A percentile compares a stretch with the other conserved stretches of the same genome.
Evolutionary conservation across 2,113 vertebrate species (phyloP).

Genomic region (Sinocyclocheilus anshuiensis): DNA sequence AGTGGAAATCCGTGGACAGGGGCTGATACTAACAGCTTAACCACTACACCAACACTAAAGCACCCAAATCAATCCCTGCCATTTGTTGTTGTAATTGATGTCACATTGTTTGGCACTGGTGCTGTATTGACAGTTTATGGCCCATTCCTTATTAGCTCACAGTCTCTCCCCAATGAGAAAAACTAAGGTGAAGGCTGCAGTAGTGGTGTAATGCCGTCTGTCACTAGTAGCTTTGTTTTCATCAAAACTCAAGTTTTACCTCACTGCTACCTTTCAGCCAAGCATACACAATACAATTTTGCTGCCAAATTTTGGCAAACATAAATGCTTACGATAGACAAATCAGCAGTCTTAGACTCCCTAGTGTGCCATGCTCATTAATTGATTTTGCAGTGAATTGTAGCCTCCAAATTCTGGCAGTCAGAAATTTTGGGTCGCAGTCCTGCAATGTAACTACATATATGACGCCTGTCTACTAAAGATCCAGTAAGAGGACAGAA

Average conservation of each 20-base stretch:
- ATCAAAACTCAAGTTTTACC: not conserved
- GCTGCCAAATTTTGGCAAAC: not conserved
- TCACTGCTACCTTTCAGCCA: not conserved
- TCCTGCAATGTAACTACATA: not conserved
- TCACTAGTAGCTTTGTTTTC: not conserved
- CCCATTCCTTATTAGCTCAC: not conserved
- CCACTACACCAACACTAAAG: not conserved
- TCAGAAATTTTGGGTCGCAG: not conserved
- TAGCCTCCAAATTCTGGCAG: conserved; percentile 8
- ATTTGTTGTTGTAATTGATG: not conserved
- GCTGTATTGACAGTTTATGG: not conserved
- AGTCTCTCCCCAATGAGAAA: not conserved
- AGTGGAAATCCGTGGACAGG: not conserved
- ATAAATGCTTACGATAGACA: not conserved
- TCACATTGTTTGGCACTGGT: not conserved
- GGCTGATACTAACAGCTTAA: not conserved
- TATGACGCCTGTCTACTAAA: not conserved
- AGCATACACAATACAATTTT: not conserved
- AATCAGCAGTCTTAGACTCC: not conserved
- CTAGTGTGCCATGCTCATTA: not conserved
- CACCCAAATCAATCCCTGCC: not conserved
- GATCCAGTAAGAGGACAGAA: conserved; percentile 7
- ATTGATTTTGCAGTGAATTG: not conserved
- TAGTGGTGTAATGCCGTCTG: not conserved
- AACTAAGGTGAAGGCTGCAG: not conserved